phyloP scores from a whole-genome alignment of 2,888 invertebrate species.

The Drosophila kuntzei region DNA sequence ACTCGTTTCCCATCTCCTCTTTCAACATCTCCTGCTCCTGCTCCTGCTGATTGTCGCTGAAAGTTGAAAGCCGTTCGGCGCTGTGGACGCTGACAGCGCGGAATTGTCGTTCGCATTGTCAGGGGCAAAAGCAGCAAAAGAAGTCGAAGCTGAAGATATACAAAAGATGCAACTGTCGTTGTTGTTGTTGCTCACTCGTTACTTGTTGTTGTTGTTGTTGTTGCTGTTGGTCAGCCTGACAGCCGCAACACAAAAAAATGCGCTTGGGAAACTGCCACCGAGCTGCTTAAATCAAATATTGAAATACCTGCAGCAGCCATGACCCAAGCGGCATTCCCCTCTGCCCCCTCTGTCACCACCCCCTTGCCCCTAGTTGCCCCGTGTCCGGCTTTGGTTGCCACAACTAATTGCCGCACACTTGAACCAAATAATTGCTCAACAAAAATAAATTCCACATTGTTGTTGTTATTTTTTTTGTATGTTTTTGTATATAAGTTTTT shows the following conservation, averaged over 20 bases:
- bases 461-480: constrained; percentile 39
- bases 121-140: constrained; percentile 44
- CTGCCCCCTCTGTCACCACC: neutral
- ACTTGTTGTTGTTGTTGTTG: constrained; percentile 40
- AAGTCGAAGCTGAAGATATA: constrained; percentile 65
- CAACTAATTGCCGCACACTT: constrained; percentile 73
- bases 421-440: constrained; percentile 67
- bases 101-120: constrained; percentile 81
- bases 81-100: constrained; percentile 75
- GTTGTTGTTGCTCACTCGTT: constrained; percentile 41
- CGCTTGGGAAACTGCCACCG: constrained; percentile 76
- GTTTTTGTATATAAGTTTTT: constrained; percentile 37
- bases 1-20: neutral
- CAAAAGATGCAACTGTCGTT: constrained; percentile 79
- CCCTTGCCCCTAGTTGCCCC: neutral
- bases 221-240: constrained; percentile 50
- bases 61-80: constrained; percentile 74
- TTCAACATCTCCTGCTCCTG: constrained; percentile 8
- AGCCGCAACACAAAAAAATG: constrained; percentile 66
- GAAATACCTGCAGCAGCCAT: constrained; percentile 71
- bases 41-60: constrained; percentile 69
- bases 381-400: constrained; percentile 2
- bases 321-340: constrained; percentile 52
- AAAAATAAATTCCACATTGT: constrained; percentile 66
- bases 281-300: constrained; percentile 77